Evolutionary conservation across 2,113 vertebrate species (phyloP).

Genomic region (Epinephelus moara): DNA sequence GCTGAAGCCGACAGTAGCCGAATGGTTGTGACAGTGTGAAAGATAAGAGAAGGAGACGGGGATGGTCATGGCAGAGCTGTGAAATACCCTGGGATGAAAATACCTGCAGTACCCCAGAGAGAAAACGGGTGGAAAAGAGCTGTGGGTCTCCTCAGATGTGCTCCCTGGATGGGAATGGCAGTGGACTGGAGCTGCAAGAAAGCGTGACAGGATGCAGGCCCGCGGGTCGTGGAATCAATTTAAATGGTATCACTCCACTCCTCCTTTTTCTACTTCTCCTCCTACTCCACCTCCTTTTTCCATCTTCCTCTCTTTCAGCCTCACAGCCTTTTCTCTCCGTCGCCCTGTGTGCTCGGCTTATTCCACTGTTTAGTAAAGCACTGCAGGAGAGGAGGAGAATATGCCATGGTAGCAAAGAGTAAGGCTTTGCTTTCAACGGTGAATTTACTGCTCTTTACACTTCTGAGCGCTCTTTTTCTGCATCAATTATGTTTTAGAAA

Average conservation of each 20-base stretch:
- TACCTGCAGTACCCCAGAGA: constrained; percentile 20
- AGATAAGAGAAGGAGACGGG: constrained; percentile 50
- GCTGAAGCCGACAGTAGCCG: constrained; percentile 40
- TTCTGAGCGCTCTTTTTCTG: constrained; percentile 29
- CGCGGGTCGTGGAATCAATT: constrained; percentile 74
- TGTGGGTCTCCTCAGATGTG: constrained; percentile 41
- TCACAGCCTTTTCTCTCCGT: constrained; percentile 19
- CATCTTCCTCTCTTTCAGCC: constrained; percentile 38
- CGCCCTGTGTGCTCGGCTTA: constrained; percentile 1
- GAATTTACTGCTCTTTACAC: constrained; percentile 47
- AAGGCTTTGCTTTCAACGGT: constrained; percentile 24
- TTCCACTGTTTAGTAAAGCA: constrained; percentile 37
- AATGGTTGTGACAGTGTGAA: constrained; percentile 57
- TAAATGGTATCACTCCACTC: constrained; percentile 58
- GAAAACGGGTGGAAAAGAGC: constrained; percentile 17
- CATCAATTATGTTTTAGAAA: constrained; percentile 45
- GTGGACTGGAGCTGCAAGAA: constrained; percentile 48
- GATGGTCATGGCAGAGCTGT: constrained; percentile 38
- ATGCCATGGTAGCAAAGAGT: background rate
- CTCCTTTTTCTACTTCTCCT: constrained; percentile 55
- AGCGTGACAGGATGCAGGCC: constrained; percentile 64
- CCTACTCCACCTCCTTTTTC: constrained; percentile 54
- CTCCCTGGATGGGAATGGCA: constrained; percentile 37
- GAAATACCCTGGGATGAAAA: constrained; percentile 53
- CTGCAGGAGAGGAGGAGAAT: constrained; percentile 19